A percentile compares a stretch with the other conserved stretches of the same genome.
phyloP scores from a whole-genome alignment of 2,797 vertebrate genomes.

The Periparus ater region DNA sequence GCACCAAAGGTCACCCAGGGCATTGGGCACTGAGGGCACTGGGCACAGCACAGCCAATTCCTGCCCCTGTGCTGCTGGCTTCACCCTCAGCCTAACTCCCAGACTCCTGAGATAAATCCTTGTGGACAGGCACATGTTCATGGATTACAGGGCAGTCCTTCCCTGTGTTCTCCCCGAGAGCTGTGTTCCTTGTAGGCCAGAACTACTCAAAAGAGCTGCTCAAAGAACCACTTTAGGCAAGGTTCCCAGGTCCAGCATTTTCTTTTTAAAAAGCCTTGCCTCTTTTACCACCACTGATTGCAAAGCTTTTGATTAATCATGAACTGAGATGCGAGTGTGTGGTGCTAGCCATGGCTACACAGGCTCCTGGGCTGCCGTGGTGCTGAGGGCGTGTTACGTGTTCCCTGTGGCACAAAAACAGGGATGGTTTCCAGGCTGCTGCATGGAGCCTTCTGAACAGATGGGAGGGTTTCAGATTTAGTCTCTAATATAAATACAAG shows the following conservation, averaged over 20 bases:
- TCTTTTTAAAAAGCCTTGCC: neutral
- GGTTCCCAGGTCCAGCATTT: rapidly evolving
- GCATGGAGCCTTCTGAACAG: neutral
- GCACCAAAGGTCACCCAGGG: neutral
- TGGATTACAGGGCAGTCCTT: neutral
- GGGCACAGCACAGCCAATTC: rapidly evolving
- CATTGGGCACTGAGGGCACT: neutral
- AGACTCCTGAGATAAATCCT: neutral
- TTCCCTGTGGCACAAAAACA: neutral
- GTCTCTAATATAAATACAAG: neutral
- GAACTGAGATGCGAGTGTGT: rapidly evolving
- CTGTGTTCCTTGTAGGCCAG: neutral
- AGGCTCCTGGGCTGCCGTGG: rapidly evolving
- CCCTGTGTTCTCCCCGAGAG: neutral
- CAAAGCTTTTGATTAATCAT: neutral
- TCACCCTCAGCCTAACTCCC: neutral
- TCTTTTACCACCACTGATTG: neutral
- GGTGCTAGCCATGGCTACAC: rapidly evolving
- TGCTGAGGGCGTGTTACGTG: rapidly evolving
- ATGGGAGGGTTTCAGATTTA: neutral
- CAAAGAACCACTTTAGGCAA: neutral
- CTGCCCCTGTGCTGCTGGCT: neutral
- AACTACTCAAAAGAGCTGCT: neutral
- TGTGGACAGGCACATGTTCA: neutral
- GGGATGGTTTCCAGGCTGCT: neutral